These are phyloP conservation scores for Ceratosolen solmsi DNA, from an alignment of 1,140 invertebrate species.

Conservation along the genomic window DNA sequence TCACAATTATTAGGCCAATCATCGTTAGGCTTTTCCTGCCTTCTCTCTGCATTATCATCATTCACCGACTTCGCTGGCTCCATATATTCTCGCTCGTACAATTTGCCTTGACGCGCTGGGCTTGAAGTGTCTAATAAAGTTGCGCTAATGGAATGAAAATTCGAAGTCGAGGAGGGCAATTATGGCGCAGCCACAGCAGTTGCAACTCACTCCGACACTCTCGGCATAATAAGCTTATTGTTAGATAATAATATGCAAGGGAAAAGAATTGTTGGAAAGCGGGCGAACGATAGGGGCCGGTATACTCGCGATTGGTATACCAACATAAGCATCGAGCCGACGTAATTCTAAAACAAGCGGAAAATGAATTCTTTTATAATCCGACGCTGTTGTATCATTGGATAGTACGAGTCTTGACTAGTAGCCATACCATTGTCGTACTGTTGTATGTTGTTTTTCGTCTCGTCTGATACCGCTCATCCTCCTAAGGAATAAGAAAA, in stretches of 20 bases:
- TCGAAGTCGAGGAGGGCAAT: conserved; percentile 32
- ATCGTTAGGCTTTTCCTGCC: conserved; percentile 7
- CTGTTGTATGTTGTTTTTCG: not conserved
- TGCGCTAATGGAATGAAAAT: conserved; percentile 38
- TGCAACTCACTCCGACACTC: conserved; percentile 22
- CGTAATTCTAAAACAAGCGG: conserved; percentile 31
- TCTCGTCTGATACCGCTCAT: not conserved
- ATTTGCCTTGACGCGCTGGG: not conserved
- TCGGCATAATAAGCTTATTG: conserved; percentile 39
- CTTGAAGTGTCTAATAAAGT: conserved; percentile 38
- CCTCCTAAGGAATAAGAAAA: not conserved
- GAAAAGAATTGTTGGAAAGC: not conserved
- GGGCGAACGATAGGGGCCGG: not conserved
- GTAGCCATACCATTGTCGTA: not conserved
- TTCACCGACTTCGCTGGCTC: not conserved
- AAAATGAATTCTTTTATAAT: conserved; percentile 38
- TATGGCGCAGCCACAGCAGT: not conserved
- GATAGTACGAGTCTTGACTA: not conserved
- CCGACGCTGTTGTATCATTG: not conserved
- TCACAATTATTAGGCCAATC: conserved; percentile 29
- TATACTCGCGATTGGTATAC: no score
- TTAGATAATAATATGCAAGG: not conserved
- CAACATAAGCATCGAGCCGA: conserved; percentile 16
- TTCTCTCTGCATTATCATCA: conserved; percentile 2
- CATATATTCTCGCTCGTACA: conserved; percentile 3